These are phyloP conservation scores for Chaetodon trifasciatus DNA, from an alignment of 2,797 vertebrate genomes.

Conservation along the genomic window DNA sequence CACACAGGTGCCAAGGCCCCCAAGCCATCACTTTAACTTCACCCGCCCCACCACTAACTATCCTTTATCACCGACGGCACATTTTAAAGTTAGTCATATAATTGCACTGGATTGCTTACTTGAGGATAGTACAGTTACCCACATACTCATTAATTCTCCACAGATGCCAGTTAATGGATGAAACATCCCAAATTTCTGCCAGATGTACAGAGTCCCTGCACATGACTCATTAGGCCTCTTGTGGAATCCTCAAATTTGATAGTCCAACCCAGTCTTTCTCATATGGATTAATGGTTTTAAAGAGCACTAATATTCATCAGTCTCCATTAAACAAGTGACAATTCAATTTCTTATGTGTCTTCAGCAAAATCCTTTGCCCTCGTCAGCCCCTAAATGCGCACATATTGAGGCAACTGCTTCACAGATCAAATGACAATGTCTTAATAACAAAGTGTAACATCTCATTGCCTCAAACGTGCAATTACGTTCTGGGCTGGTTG, in stretches of 20 bases:
- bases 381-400: conserved; percentile 22
- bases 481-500: conserved; percentile 27
- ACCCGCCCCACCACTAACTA: conserved; percentile 48
- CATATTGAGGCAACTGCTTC: conserved; percentile 47
- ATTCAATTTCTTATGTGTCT: conserved; percentile 3
- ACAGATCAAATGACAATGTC: conserved; percentile 45
- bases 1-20: conserved; percentile 66
- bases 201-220: conserved; percentile 60
- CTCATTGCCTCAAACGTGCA: conserved; percentile 29
- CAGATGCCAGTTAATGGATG: conserved; percentile 70
- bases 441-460: conserved; percentile 28
- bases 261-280: conserved; percentile 4
- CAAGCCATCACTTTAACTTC: conserved; percentile 51
- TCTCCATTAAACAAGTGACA: neutral
- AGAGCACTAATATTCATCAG: conserved; percentile 8
- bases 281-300: conserved; percentile 12
- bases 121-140: conserved; percentile 50
- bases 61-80: conserved; percentile 56
- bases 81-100: conserved; percentile 60
- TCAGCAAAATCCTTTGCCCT: conserved; percentile 21
- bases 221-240: conserved; percentile 18
- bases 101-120: conserved; percentile 53
- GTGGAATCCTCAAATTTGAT: conserved; percentile 18
- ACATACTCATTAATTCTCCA: conserved; percentile 65
- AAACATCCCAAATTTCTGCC: conserved; percentile 61